Evolutionary conservation across 2,888 invertebrate genomes (phyloP).

Genomic region (Plagodis dolabraria): DNA sequence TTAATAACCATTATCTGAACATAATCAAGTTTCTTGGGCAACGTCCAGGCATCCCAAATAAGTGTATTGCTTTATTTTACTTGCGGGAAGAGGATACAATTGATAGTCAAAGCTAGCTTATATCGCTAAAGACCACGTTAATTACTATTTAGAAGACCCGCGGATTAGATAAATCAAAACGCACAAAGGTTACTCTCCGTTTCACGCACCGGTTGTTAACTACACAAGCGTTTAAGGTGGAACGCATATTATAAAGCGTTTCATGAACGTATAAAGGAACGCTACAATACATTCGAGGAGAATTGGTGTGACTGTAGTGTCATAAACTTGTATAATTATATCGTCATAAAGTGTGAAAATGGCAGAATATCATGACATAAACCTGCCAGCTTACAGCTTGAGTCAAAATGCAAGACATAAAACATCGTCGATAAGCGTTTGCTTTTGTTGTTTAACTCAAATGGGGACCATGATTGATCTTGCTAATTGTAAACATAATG

Average conservation of each 20-base stretch:
- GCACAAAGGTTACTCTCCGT: slow-evolving; percentile 1
- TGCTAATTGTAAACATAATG: slow-evolving; percentile 54
- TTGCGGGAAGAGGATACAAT: too few relatives aligned
- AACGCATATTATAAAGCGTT: too few relatives aligned
- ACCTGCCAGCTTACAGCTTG: slow-evolving; percentile 1
- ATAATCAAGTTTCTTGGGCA: too few relatives aligned
- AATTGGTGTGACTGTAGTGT: slow-evolving; percentile 11
- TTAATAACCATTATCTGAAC: too few relatives aligned
- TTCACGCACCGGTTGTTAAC: slow-evolving; percentile 4
- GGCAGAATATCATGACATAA: slow-evolving; percentile 15
- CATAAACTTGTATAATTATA: not conserved
- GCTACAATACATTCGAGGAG: slow-evolving; percentile 14
- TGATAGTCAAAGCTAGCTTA: too few relatives aligned
- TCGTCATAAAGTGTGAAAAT: not conserved
- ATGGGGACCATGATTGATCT: slow-evolving; percentile 46
- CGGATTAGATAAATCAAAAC: slow-evolving; percentile 2
- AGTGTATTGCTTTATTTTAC: too few relatives aligned
- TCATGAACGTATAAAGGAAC: slow-evolving; percentile 2
- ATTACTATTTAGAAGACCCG: too few relatives aligned
- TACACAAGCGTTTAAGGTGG: not conserved
- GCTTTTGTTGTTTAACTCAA: slow-evolving; percentile 57
- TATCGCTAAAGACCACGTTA: too few relatives aligned
- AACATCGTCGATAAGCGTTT: slow-evolving; percentile 31
- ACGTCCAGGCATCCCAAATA: too few relatives aligned
- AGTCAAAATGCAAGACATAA: not conserved